phyloP scores from a whole-genome alignment of 2,888 invertebrate genomes.

The Notodonta dromedarius region DNA sequence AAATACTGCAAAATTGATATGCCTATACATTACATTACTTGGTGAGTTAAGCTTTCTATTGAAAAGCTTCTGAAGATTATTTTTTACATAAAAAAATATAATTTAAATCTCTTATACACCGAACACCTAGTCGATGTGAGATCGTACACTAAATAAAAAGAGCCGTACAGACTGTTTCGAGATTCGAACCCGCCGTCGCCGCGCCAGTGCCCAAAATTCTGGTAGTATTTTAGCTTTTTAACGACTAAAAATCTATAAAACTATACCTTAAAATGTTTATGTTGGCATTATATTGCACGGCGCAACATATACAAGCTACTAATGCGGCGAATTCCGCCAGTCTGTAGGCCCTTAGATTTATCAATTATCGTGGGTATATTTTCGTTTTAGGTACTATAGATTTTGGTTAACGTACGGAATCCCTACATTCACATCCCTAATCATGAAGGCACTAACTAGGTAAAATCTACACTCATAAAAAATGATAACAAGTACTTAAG shows the following conservation, averaged over 20 bases:
- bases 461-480: not conserved
- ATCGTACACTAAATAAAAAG: slow-evolving; percentile 48
- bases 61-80: not conserved
- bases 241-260: too few species aligned
- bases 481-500: not conserved
- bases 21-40: not conserved
- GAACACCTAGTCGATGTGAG: slow-evolving; percentile 48
- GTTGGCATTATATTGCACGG: too few species aligned
- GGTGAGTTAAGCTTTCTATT: not conserved
- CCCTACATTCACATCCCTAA: slow-evolving; percentile 11
- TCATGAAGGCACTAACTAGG: not conserved
- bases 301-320: too few species aligned
- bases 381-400: slow-evolving; percentile 13
- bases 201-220: too few species aligned
- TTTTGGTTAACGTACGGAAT: slow-evolving; percentile 25
- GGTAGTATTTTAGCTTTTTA: too few species aligned
- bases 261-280: too few species aligned
- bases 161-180: not conserved
- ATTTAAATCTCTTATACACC: slow-evolving; percentile 27
- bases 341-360: slow-evolving; percentile 10
- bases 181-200: not conserved
- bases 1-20: not conserved
- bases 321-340: not conserved
- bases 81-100: slow-evolving; percentile 6
- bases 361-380: slow-evolving; percentile 15